Base-by-base conservation (phyloP, 23 tunicate species). In the Botrylloides violaceus region DNA sequence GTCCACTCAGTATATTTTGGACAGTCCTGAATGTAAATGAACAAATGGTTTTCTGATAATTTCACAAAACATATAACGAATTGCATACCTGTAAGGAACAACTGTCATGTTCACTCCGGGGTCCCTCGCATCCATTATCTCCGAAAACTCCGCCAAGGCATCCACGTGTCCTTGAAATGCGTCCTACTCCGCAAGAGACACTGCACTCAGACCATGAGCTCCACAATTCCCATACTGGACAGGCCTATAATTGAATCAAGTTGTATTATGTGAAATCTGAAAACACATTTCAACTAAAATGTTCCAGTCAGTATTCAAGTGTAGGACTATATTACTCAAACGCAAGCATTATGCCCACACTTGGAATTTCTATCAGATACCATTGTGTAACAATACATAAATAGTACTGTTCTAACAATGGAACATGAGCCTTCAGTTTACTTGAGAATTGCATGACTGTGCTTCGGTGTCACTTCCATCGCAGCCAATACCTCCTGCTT, bases 1-100 rank as follows among this genome's bases (percentile, higher is more conserved):
- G 65, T 59, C 92, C 92, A 84, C 32, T 49, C 34, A 7, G 72
- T 28, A 63, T 76, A 84, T 36, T 38, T 82, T 5, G 92, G 92
- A 47, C 92, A 84, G 1, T 65, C 59, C 87, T 82, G 60, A 6
- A 59, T 12, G 28, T 59, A 59, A 22, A 7, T n/a, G 64, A 6
- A 7, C 26, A 22, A 7, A 59, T 22, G 64, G 9, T 6, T 7
- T 6, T 22, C 64, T 5, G 12, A 12, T 47, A 59, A 22, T 22
- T 6, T 59, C 64, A 59, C 64, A 59, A 59, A 18, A 22, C 6
- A 59, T 7, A 22, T 59, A 59, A 26, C 19, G 30, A 18, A 59
- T 22, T 31, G 3, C 70, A 26, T 57, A 82, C 88, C 58, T 61
- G 61, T n/a, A 61, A 47, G 92, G 71, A 60, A 78, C 92, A 84